Percentiles rank a stretch among this genome's conserved stretches.
phyloP scores from a whole-genome alignment of 2,888 invertebrate genomes.

The Lottia scabra region DNA sequence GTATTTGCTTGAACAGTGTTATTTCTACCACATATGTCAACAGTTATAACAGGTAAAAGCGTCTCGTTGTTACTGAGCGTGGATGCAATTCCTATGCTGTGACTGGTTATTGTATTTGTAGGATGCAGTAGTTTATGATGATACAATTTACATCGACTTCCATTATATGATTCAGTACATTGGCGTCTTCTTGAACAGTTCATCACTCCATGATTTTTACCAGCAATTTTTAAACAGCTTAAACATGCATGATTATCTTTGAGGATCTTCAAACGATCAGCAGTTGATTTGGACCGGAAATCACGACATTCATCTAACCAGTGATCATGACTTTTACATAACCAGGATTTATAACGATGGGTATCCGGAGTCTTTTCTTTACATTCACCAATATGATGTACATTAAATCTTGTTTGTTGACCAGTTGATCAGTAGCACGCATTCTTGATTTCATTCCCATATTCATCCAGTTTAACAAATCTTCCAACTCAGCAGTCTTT shows the following conservation, averaged over 20 bases:
- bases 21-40: not conserved
- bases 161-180: not conserved
- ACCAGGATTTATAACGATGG: not conserved
- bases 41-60: not conserved
- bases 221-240: not conserved
- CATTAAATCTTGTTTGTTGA: not conserved
- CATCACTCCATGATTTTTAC: not conserved
- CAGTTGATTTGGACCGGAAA: not conserved
- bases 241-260: not conserved
- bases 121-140: not conserved
- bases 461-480: not conserved
- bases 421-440: not conserved
- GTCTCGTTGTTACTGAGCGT: not conserved
- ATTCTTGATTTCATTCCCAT: not conserved
- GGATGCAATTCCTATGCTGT: not conserved
- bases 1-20: not conserved
- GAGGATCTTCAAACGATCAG: not conserved
- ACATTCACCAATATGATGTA: not conserved
- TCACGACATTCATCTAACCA: not conserved
- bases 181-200: not conserved
- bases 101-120: not conserved
- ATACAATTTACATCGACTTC: not conserved
- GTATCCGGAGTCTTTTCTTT: not conserved
- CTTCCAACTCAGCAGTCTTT: not conserved
- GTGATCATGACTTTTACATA: not conserved